Evolutionary conservation across 1,140 invertebrate species (phyloP).

Genomic region (Saccostrea cuccullata): DNA sequence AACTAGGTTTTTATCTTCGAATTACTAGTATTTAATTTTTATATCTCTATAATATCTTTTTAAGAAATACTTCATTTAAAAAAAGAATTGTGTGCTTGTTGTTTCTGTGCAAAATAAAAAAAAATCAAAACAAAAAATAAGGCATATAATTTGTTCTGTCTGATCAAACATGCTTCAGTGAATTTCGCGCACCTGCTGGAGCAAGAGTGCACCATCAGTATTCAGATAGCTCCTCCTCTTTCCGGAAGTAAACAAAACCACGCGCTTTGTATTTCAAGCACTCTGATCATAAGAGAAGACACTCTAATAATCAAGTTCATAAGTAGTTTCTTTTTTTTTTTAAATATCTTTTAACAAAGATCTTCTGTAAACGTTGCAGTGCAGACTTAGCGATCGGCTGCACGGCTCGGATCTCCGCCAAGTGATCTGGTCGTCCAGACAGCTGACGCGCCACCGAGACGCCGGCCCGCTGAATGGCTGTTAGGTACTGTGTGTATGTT

Average conservation of each 20-base stretch:
- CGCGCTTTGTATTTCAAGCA: conserved; percentile 16
- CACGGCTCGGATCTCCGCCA: conserved; percentile 17
- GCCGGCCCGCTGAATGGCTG: conserved; percentile 36
- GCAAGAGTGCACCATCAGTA: background rate
- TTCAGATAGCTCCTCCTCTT: conserved; percentile 11
- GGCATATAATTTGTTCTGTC: too few species aligned
- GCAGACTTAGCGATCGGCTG: background rate
- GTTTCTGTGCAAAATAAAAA: background rate
- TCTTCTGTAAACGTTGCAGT: conserved; percentile 4
- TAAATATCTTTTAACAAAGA: conserved; percentile 7
- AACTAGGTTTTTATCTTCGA: too few species aligned
- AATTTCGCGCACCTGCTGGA: background rate
- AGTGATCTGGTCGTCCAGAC: conserved; percentile 13
- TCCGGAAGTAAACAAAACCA: conserved; percentile 33
- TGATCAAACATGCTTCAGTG: too few species aligned
- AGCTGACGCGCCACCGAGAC: conserved; percentile 17
- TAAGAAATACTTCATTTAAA: too few species aligned
- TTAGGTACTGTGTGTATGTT: conserved; percentile 32
- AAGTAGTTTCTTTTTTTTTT: conserved; percentile 3
- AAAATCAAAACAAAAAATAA: background rate
- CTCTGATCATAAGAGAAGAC: conserved; percentile 19
- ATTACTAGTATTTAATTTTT: too few species aligned
- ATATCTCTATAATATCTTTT: too few species aligned
- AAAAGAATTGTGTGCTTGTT: too few species aligned
- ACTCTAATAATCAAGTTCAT: conserved; percentile 5